A percentile compares a stretch with the other conserved stretches of the same genome.
These are phyloP conservation scores for Porphyrio hochstetteri DNA, from an alignment of 2,113 vertebrate species.

Conservation along the genomic window DNA sequence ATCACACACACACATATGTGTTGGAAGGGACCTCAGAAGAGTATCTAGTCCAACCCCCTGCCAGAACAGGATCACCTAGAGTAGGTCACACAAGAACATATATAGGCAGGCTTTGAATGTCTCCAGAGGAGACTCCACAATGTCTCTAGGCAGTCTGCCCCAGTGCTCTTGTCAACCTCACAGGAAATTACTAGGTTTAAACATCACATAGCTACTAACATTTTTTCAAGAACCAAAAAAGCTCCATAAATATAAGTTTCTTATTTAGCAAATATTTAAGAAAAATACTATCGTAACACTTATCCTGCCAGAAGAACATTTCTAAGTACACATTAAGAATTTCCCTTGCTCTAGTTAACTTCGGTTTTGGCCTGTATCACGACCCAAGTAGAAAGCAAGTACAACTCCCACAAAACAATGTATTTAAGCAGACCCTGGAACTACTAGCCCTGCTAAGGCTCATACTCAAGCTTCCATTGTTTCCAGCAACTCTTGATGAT, in stretches of 20 bases:
- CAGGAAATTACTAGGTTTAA: not conserved
- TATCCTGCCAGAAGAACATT: not conserved
- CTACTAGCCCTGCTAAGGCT: not conserved
- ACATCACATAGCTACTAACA: not conserved
- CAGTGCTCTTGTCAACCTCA: too few species aligned
- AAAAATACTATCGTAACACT: not conserved
- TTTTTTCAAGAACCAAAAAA: not conserved
- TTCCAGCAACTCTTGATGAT: slow-evolving; percentile 82
- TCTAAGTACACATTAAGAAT: not conserved
- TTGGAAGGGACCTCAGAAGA: too few species aligned
- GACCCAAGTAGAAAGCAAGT: not conserved
- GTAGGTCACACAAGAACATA: too few species aligned
- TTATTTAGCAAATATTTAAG: not conserved
- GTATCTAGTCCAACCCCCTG: too few species aligned
- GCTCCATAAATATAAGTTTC: not conserved
- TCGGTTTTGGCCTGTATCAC: not conserved
- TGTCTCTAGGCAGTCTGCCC: too few species aligned
- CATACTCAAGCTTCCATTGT: slow-evolving; percentile 88
- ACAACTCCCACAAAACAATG: not conserved
- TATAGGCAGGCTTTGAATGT: too few species aligned
- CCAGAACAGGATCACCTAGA: too few species aligned
- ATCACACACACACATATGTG: too few species aligned
- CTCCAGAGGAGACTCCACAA: too few species aligned
- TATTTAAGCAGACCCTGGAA: not conserved
- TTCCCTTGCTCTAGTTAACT: not conserved